Percentiles rank a stretch among this genome's conserved stretches.
Evolutionary conservation across 1,140 invertebrate species (phyloP).

Genomic region (Diachasma alloeum): DNA sequence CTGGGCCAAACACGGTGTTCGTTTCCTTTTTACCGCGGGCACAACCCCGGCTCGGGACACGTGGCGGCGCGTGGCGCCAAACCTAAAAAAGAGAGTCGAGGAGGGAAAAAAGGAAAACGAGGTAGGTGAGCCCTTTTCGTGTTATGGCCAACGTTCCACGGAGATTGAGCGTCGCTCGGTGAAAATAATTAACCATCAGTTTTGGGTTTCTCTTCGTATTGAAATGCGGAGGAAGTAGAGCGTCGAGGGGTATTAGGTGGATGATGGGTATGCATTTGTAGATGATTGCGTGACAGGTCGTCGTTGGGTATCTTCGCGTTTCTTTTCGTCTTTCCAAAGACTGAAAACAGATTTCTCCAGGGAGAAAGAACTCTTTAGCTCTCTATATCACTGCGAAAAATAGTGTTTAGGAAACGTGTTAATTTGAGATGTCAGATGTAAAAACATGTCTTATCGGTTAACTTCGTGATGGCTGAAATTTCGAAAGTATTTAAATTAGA

Average conservation of each 20-base stretch:
- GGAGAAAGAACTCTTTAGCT: too few relatives aligned
- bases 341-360: too few relatives aligned
- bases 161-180: constrained; percentile 32
- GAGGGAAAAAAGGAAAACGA: constrained; percentile 9
- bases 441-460: too few relatives aligned
- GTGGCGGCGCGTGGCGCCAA: constrained; percentile 63
- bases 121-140: constrained; percentile 21
- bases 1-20: constrained; percentile 38
- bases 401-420: too few relatives aligned
- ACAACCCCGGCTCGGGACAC: constrained; percentile 45
- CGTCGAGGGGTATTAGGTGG: background rate
- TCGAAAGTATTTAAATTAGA: too few relatives aligned
- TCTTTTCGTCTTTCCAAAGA: too few relatives aligned
- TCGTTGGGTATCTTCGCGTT: too few relatives aligned
- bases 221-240: constrained; percentile 28
- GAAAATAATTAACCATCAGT: constrained; percentile 66
- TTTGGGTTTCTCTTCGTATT: constrained; percentile 58
- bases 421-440: too few relatives aligned
- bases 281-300: background rate
- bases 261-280: background rate
- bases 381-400: too few relatives aligned
- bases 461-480: too few relatives aligned
- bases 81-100: constrained; percentile 52
- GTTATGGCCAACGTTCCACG: constrained; percentile 7
- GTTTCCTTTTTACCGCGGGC: constrained; percentile 50